Percentiles rank a stretch among this genome's conserved stretches.
Conservation (phyloP, 2,888 invertebrate species). For the Acanthococcus lagerstroemiae region DNA sequence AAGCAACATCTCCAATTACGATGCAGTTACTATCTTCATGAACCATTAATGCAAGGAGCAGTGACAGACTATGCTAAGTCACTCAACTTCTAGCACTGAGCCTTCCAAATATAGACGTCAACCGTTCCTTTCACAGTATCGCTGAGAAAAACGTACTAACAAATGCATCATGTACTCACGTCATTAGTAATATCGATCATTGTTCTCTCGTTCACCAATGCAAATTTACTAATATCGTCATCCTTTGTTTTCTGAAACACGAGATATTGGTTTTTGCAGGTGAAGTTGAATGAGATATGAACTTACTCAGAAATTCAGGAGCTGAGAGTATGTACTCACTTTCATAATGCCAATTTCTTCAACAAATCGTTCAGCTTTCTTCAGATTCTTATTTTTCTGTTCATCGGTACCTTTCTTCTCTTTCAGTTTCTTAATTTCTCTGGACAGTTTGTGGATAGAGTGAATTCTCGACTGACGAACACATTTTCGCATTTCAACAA, state of each 20-base stretch:
- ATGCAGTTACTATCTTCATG: too few relatives aligned
- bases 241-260: constrained; percentile 36
- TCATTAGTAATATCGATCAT: constrained; percentile 33
- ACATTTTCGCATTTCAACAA: constrained; percentile 37
- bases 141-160: too few relatives aligned
- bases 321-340: constrained; percentile 31
- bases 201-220: constrained; percentile 35
- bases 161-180: constrained; percentile 32
- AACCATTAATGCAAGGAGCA: too few relatives aligned
- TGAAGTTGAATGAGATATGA: background rate
- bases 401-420: constrained; percentile 36
- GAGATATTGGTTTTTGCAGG: background rate
- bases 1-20: background rate
- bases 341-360: constrained; percentile 35
- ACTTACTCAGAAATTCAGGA: background rate
- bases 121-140: too few relatives aligned
- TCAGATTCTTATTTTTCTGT: constrained; percentile 35
- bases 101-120: too few relatives aligned
- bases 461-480: constrained; percentile 36
- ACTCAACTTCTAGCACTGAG: too few relatives aligned
- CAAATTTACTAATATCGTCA: constrained; percentile 37
- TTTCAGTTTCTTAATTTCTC: constrained; percentile 37
- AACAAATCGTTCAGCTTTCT: constrained; percentile 36
- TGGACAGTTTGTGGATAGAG: constrained; percentile 35
- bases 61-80: too few relatives aligned